phyloP scores from a whole-genome alignment of 2,888 invertebrate genomes.

The Mesoligia furuncula region DNA sequence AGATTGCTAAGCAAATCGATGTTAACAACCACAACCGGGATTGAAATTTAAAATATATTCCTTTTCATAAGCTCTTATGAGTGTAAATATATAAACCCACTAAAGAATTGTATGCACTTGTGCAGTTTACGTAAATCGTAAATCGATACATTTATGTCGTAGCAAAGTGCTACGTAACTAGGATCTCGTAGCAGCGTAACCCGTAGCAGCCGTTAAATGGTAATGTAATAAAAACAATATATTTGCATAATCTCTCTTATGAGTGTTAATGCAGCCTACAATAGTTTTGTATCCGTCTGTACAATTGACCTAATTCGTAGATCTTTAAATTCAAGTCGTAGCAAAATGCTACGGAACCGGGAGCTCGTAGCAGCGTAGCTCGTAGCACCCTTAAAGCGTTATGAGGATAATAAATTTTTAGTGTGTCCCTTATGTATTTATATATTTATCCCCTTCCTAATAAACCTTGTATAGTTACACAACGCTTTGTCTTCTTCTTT shows the following conservation, averaged over 20 bases:
- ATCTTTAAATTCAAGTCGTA: slow-evolving; percentile 21
- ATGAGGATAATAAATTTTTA: not conserved
- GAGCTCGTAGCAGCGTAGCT: slow-evolving; percentile 38
- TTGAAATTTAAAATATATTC: not conserved
- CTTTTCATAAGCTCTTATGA: not conserved
- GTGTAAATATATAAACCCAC: not conserved
- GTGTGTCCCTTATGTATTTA: not conserved
- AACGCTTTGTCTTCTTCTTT: too few relatives aligned
- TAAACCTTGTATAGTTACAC: too few relatives aligned
- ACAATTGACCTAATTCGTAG: not conserved
- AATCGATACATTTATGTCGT: slow-evolving; percentile 2
- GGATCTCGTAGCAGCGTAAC: slow-evolving; percentile 21
- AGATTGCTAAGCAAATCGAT: not conserved
- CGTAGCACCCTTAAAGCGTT: slow-evolving; percentile 10
- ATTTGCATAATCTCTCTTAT: not conserved
- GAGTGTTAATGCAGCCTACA: not conserved
- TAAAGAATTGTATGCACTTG: not conserved
- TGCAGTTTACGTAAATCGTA: not conserved
- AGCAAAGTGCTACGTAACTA: slow-evolving; percentile 16
- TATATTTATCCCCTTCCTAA: not conserved
- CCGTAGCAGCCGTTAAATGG: not conserved
- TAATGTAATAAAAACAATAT: not conserved
- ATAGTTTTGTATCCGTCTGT: not conserved
- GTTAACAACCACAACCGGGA: not conserved
- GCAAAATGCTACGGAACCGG: slow-evolving; percentile 27